phyloP scores from a whole-genome alignment of 2,888 invertebrate species.

The Drosophila vallismaia region DNA sequence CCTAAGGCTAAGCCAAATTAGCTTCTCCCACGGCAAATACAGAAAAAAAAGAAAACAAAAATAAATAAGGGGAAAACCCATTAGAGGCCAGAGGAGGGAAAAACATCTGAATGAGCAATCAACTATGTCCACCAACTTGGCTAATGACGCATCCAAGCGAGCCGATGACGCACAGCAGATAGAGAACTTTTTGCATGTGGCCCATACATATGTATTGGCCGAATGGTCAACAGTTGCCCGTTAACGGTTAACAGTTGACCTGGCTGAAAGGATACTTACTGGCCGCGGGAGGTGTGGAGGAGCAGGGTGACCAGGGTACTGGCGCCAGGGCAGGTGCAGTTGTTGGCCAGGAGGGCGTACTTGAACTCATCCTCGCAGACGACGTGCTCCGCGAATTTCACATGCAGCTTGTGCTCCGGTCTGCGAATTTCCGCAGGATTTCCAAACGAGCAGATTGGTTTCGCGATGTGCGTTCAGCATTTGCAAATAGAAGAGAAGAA shows the following conservation, averaged over 20 bases:
- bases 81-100: constrained; percentile 19
- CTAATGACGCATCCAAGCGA: constrained; percentile 35
- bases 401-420: constrained; percentile 99
- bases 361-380: constrained; percentile 99
- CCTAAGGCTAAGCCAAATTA: constrained; percentile 36
- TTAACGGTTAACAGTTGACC: constrained; percentile 56
- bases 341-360: constrained; percentile 98
- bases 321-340: constrained; percentile 98
- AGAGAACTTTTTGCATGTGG: constrained; percentile 35
- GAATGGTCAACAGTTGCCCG: constrained; percentile 3
- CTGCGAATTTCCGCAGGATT: constrained; percentile 83
- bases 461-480: constrained; percentile 11
- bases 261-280: constrained; percentile 88
- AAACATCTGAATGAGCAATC: constrained; percentile 39
- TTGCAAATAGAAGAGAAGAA: constrained; percentile 39
- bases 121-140: constrained; percentile 15
- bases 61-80: constrained; percentile 9
- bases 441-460: constrained; percentile 32
- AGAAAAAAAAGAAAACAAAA: constrained; percentile 9
- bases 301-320: constrained; percentile 97
- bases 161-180: constrained; percentile 56
- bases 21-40: constrained; percentile 22
- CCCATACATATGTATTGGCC: not conserved
- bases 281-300: constrained; percentile 98
- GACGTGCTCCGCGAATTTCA: constrained; percentile 99